Percentiles rank a stretch among this genome's conserved stretches.
Evolutionary conservation across 2,113 vertebrate species (phyloP).

Genomic region (Nibea albiflora): DNA sequence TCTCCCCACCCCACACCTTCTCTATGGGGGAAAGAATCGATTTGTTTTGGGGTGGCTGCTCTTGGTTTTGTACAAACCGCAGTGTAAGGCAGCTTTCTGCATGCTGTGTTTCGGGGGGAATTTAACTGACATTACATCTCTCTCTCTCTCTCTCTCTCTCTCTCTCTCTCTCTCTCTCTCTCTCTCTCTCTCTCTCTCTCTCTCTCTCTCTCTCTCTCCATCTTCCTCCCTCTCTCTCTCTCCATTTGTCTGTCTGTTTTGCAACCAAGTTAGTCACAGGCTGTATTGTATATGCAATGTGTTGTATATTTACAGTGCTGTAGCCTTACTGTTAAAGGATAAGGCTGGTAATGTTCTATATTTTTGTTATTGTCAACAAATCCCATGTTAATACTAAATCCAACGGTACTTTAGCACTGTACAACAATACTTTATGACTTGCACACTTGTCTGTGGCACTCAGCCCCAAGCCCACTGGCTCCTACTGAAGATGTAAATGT

Average conservation of each 20-base stretch:
- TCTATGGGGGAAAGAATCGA: constrained; percentile 56
- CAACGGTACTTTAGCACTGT: neutral
- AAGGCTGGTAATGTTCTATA: neutral
- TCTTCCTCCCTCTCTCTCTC: neutral
- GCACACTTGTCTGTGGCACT: constrained; percentile 1
- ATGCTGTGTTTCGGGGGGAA: constrained; percentile 23
- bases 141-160: neutral
- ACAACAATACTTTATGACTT: neutral
- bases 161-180: neutral
- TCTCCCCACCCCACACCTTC: constrained; percentile 44
- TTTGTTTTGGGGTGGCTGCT: constrained; percentile 63
- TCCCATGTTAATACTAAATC: constrained; percentile 16
- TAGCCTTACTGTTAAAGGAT: neutral
- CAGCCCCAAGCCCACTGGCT: neutral
- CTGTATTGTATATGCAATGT: neutral
- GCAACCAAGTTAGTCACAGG: neutral
- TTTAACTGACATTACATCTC: neutral
- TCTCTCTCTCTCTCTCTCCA: neutral
- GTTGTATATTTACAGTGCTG: constrained; percentile 12
- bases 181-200: neutral
- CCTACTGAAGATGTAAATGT: neutral
- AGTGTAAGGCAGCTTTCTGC: constrained; percentile 39
- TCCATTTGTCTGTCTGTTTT: neutral
- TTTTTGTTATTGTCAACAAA: constrained; percentile 33
- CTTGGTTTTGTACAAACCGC: constrained; percentile 49